phyloP scores from a whole-genome alignment of 2,113 vertebrate species.

The Eublepharis macularius region DNA sequence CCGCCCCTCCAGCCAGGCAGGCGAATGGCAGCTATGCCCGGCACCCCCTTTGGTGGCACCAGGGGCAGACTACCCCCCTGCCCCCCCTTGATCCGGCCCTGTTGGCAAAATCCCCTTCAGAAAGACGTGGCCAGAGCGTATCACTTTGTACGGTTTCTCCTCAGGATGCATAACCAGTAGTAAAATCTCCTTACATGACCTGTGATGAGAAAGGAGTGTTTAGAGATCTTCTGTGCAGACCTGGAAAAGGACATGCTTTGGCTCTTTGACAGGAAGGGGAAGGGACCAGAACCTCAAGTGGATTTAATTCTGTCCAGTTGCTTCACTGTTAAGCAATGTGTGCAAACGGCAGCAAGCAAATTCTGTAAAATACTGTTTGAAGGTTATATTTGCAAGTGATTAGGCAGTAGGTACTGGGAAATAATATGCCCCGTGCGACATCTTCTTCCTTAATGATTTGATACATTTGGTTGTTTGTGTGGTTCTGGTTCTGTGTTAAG shows the following conservation, averaged over 20 bases:
- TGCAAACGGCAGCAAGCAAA: background rate
- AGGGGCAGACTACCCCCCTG: too few species aligned
- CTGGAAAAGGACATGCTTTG: background rate
- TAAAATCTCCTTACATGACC: too few species aligned
- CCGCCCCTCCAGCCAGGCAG: too few species aligned
- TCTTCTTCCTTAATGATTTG: background rate
- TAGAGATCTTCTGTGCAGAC: background rate
- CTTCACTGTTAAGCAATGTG: background rate
- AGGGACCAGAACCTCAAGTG: background rate
- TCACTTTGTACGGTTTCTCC: too few species aligned
- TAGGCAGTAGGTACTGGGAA: background rate
- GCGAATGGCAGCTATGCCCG: too few species aligned
- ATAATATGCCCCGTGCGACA: background rate
- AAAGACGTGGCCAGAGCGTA: too few species aligned
- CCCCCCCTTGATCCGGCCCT: too few species aligned
- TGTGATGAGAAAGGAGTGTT: background rate
- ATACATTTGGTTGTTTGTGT: conserved; percentile 5
- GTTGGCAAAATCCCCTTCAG: too few species aligned
- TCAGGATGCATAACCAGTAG: too few species aligned
- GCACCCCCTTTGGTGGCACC: too few species aligned
- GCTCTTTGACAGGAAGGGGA: too few species aligned
- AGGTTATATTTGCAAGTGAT: background rate
- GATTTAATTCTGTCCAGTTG: fast-evolving
- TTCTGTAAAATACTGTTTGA: background rate
- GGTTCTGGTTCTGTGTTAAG: background rate